Evolutionary conservation across 2,797 vertebrate species (phyloP).

Genomic region (Buceros bicornis): DNA sequence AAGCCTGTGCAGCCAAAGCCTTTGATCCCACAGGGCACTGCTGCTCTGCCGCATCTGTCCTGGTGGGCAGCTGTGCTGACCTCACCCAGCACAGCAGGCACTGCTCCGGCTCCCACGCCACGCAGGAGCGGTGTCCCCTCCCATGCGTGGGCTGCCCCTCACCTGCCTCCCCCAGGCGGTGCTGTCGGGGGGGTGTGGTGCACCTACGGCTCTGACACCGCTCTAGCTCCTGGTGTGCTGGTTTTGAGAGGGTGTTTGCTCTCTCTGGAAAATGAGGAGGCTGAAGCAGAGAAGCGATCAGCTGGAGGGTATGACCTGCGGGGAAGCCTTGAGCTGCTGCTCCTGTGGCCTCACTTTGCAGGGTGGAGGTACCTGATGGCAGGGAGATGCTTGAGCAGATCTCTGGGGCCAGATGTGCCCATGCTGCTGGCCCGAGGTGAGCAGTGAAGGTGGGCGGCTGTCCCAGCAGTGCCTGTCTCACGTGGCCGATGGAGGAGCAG

Average conservation of each 20-base stretch:
- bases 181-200: not conserved
- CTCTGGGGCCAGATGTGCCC: not conserved
- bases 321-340: not conserved
- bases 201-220: not conserved
- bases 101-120: not conserved
- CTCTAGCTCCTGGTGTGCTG: not conserved
- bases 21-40: fast-evolving
- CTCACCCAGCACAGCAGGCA: fast-evolving
- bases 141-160: not conserved
- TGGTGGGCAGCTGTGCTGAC: not conserved
- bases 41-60: not conserved
- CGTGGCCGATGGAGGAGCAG: not conserved
- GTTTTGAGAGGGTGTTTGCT: not conserved
- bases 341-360: not conserved
- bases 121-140: fast-evolving
- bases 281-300: not conserved
- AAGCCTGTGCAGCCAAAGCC: fast-evolving
- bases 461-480: not conserved
- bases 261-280: not conserved
- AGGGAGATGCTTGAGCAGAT: not conserved
- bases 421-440: not conserved
- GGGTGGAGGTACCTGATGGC: not conserved
- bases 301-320: not conserved
- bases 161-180: not conserved
- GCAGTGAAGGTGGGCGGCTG: not conserved